These are phyloP conservation scores for Glaucidium brasilianum DNA, from an alignment of 2,113 vertebrate species.

Conservation along the genomic window DNA sequence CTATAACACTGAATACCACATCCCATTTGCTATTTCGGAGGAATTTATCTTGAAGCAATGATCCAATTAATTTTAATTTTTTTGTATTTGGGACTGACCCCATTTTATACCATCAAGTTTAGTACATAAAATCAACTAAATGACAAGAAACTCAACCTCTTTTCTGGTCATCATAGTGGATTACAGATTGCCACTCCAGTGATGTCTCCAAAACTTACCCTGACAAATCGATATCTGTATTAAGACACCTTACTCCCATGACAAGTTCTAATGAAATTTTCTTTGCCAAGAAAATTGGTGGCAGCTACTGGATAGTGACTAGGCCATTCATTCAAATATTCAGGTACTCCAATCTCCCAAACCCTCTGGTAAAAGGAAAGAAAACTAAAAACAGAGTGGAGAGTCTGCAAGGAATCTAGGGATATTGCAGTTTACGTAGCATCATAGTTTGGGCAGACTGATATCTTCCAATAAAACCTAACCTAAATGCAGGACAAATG, in stretches of 20 bases:
- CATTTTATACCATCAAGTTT: neutral
- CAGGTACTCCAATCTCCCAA: neutral
- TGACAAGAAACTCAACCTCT: neutral
- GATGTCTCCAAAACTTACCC: constrained; percentile 4
- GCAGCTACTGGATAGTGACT: neutral
- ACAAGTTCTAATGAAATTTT: constrained; percentile 60
- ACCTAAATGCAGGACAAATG: neutral
- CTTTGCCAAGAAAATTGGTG: constrained; percentile 47
- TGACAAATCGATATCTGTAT: constrained; percentile 41
- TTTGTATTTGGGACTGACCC: neutral
- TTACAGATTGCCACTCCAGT: neutral
- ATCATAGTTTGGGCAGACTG: neutral
- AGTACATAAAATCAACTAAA: neutral
- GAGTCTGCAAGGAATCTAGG: neutral
- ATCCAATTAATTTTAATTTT: neutral
- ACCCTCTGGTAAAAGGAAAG: neutral
- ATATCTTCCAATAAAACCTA: neutral
- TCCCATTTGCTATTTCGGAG: neutral
- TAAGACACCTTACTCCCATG: constrained; percentile 37
- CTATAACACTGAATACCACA: neutral
- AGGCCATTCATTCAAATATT: constrained; percentile 46
- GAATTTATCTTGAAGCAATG: neutral
- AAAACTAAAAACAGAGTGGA: neutral
- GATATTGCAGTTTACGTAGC: fast-evolving
- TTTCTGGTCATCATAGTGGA: neutral